Evolutionary conservation across 2,888 invertebrate genomes (phyloP).

Genomic region (Glyphotaelius pellucidus): DNA sequence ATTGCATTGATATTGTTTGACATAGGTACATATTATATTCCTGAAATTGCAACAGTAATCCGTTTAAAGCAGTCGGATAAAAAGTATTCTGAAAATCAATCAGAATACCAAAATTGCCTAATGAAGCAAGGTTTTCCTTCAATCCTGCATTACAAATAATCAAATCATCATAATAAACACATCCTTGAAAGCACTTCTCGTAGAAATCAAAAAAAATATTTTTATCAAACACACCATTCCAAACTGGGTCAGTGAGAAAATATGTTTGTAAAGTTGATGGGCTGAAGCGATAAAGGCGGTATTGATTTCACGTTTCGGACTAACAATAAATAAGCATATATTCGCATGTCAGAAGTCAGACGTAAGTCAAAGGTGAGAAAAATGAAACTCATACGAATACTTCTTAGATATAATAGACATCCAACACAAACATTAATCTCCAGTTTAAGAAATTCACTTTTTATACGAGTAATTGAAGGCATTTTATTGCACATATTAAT

Average conservation of each 20-base stretch:
- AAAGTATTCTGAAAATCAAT: neutral
- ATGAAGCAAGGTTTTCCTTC: neutral
- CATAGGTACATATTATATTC: neutral
- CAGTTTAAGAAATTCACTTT: conserved; percentile 34
- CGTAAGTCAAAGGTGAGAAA: conserved; percentile 32
- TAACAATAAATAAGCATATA: conserved; percentile 41
- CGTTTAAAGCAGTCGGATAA: neutral
- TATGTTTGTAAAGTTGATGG: conserved; percentile 35
- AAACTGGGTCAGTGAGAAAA: conserved; percentile 35
- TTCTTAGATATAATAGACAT: neutral
- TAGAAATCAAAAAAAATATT: neutral
- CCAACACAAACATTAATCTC: conserved; percentile 15
- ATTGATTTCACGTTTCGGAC: conserved; percentile 32
- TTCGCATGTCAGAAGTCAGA: conserved; percentile 44
- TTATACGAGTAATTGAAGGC: conserved; percentile 30
- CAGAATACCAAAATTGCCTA: neutral
- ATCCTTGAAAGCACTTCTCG: neutral
- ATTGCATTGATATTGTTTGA: neutral
- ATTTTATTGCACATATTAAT: conserved; percentile 28
- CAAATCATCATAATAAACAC: neutral
- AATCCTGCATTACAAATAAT: neutral
- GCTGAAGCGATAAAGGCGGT: conserved; percentile 19
- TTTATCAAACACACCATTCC: neutral
- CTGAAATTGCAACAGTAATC: neutral
- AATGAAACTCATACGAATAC: conserved; percentile 27